Evolutionary conservation across 2,888 invertebrate genomes (phyloP), one percentile per base, ranked within the genome.

Genomic region (Drosophila niveifrons): DNA sequence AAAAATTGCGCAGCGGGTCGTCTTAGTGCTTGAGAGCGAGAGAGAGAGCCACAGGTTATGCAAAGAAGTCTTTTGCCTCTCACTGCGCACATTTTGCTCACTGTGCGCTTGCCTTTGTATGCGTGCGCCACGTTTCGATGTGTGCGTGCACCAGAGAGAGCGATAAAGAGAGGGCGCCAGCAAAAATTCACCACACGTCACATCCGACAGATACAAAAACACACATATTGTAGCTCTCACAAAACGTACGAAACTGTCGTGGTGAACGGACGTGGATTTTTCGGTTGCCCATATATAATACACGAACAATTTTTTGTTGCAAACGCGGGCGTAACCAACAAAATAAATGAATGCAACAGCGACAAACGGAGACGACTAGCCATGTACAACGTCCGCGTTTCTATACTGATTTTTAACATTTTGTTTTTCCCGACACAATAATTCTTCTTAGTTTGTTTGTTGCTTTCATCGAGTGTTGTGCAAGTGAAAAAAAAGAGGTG

Each of bases 241-340:
- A 81, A 78, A 74, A 48, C 64, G 53, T 69, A 74, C 62, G 70
- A 66, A 69, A 70, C 75, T 56, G 46, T 73, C 55, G 78, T 50
- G 65, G 78, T 36, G 64, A 55, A 48, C 82, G 65, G 78, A 78
- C 79, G 78, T 78, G 52, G 64, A 44, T 61, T 73, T 66, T 68
- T 62, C 53, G 62, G 56, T 82, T 74, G 62, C 43, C n/a, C 23
- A 23, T 23, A 23, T 23, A 11, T 11, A 4, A 36, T 55, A 66
- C 39, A 62, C 72, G 48, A 72, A 61, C 47, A 61, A 36, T 69
- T 77, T 57, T 72, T 75, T 78, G 72, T 85, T 72, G 77, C 55
- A 77, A 83, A 72, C 83, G 70, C 80, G 80, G 83, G 86, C 77
- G 86, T 72, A 82, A 72, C 75, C 86, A 81, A 85, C 72, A 71